phyloP scores from a whole-genome alignment of 1,140 invertebrate species.

The Anastrepha ludens region DNA sequence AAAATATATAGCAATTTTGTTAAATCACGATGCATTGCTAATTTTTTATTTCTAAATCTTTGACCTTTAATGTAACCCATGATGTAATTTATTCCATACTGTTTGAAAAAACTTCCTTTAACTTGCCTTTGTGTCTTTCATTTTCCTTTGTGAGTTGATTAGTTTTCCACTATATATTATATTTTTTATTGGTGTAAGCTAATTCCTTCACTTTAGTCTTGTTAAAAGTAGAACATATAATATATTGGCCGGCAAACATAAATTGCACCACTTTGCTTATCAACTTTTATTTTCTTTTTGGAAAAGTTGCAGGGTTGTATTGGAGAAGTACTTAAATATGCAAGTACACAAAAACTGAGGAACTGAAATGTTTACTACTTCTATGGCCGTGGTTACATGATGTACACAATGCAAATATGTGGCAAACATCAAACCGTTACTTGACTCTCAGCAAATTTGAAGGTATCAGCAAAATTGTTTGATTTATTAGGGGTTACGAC shows the following conservation, averaged over 20 bases:
- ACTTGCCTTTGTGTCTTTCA: slow-evolving; percentile 54
- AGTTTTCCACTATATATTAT: neutral
- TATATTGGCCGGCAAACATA: neutral
- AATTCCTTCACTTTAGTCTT: neutral
- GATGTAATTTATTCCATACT: neutral
- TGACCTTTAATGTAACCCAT: neutral
- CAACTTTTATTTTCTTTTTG: neutral
- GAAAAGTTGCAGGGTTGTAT: slow-evolving; percentile 9
- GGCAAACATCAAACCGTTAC: no score
- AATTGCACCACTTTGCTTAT: neutral
- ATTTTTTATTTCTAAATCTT: neutral
- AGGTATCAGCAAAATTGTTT: no score
- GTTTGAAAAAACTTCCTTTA: neutral
- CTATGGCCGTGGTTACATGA: no score
- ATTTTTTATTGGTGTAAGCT: neutral
- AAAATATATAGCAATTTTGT: neutral
- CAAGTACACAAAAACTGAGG: neutral
- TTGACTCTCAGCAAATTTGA: no score
- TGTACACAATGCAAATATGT: no score
- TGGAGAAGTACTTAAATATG: neutral
- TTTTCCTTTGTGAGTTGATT: neutral
- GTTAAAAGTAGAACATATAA: neutral
- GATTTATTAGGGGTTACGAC: no score
- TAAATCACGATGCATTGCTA: neutral
- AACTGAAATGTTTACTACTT: neutral